Conservation (phyloP, 1,140 invertebrate genomes). For the Himalopsyche phryganea region DNA sequence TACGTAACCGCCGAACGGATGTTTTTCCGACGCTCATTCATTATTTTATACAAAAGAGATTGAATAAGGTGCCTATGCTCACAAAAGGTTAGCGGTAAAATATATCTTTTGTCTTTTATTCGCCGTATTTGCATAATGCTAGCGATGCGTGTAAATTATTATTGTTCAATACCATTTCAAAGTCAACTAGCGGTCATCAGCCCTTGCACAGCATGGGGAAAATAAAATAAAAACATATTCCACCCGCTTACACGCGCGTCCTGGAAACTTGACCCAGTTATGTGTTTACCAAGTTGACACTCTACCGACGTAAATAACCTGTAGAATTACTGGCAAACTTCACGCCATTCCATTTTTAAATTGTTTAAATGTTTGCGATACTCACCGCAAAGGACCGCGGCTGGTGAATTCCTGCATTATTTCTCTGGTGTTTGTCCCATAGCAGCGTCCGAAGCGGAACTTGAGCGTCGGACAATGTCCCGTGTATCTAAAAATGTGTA, state of each 20-base stretch:
- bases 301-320: constrained; percentile 9
- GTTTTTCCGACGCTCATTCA: too few species aligned
- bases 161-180: constrained; percentile 33
- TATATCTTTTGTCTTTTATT: too few species aligned
- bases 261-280: constrained; percentile 15
- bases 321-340: constrained; percentile 14
- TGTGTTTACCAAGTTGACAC: background rate
- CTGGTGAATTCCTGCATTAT: constrained; percentile 58
- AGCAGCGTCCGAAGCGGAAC: constrained; percentile 67
- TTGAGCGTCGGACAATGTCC: constrained; percentile 72
- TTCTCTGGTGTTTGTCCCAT: constrained; percentile 66
- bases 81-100: too few species aligned
- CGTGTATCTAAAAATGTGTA: constrained; percentile 57
- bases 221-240: too few species aligned
- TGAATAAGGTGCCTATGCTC: too few species aligned
- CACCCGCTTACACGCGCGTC: background rate
- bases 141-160: background rate
- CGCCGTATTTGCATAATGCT: too few species aligned
- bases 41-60: too few species aligned
- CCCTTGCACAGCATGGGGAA: too few species aligned
- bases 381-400: constrained; percentile 38
- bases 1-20: too few species aligned
- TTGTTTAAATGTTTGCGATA: constrained; percentile 1
- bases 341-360: constrained; percentile 1
- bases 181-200: constrained; percentile 18